Conservation (phyloP, 2,113 vertebrate species). For the Notiomystis cincta region DNA sequence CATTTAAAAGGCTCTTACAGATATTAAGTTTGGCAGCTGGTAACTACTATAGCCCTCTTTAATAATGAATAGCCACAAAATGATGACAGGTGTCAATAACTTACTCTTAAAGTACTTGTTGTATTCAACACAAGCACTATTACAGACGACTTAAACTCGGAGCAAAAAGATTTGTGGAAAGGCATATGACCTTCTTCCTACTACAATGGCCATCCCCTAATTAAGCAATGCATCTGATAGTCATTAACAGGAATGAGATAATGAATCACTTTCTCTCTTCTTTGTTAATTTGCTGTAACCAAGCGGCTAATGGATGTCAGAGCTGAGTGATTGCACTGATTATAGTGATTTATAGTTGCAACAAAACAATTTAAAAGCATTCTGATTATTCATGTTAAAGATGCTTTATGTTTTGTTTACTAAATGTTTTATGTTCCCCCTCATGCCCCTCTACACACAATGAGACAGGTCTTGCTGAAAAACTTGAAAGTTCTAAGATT, state of each 20-base stretch:
- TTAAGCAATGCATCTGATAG: constrained; percentile 94
- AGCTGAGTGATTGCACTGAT: constrained; percentile 92
- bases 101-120: constrained; percentile 50
- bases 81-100: constrained; percentile 28
- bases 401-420: constrained; percentile 84
- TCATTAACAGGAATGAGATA: constrained; percentile 94
- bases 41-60: not conserved
- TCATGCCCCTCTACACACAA: constrained; percentile 1
- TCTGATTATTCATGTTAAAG: constrained; percentile 86
- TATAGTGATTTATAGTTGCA: constrained; percentile 91
- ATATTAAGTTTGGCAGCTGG: not conserved
- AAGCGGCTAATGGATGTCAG: constrained; percentile 94
- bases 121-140: constrained; percentile 53
- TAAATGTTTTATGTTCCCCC: constrained; percentile 75
- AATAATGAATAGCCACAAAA: constrained; percentile 46
- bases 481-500: constrained; percentile 65
- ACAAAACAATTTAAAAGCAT: constrained; percentile 90
- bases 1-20: constrained; percentile 10
- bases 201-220: constrained; percentile 86
- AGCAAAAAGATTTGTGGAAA: constrained; percentile 79
- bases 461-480: constrained; percentile 49
- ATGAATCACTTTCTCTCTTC: constrained; percentile 91
- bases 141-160: constrained; percentile 65
- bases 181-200: constrained; percentile 85
- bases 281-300: constrained; percentile 94